Evolutionary conservation across 2,113 vertebrate species (phyloP), one percentile per base, ranked within the genome.

Genomic region (Aegypius monachus): DNA sequence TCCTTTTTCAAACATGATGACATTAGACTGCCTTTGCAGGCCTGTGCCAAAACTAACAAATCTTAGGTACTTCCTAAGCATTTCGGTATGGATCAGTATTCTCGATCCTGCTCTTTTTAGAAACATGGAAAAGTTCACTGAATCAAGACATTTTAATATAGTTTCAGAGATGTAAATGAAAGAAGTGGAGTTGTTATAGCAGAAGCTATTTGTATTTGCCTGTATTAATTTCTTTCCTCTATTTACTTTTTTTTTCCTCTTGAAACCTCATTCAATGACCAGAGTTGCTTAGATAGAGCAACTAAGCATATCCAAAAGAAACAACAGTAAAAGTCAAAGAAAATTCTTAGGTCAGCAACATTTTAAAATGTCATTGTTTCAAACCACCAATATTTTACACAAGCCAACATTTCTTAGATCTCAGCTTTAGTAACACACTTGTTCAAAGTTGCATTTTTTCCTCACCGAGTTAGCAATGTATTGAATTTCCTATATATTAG

Each of bases 281-380:
- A 92, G 90, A 95, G 72, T 86, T 97, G 80, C 96, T 97, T 96
- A 97, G 88, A 94, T 88, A 98, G 98, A 97, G 97, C 88, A 96
- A 80, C 68, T 91, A 93, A 70, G 32, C 47, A 42, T 74, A 96
- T 97, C 97, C 97, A 98, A 98, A 92, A 97, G 96, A 97, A 98
- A 98, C 87, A 98, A 81, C 65, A 94, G 86, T 91, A 93, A 95
- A 97, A 97, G 96, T 82, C 70, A 97, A 95, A 97, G 90, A 97
- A 97, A 98, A 96, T 96, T 95, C 97, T 97, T 97, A 95, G 81
- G 84, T 92, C 96, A 97, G 97, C 97, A 97, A 86, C 63, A 84
- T 94, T 97, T 95, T 36, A 17, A 96, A 95, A 81, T 38, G 31
- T 50, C 81, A 89, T 95, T 93, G 73, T 97, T 98, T 97, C 84